Percentiles rank a stretch among this genome's conserved stretches.
These are phyloP conservation scores for Nebria brevicollis DNA, from an alignment of 2,888 invertebrate species.

Conservation along the genomic window DNA sequence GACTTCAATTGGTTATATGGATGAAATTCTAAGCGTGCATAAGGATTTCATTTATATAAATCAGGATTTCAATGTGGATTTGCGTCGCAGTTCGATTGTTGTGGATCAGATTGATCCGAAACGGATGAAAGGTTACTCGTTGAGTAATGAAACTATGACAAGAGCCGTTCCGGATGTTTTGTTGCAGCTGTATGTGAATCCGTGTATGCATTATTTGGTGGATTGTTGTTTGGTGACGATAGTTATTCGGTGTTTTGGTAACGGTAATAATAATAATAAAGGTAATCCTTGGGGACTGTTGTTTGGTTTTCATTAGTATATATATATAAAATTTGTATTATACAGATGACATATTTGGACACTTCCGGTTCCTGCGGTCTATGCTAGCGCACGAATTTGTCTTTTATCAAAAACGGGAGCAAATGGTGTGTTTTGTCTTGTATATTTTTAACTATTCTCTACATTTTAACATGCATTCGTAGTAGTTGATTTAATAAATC, in stretches of 20 bases:
- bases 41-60: slow-evolving; percentile 64
- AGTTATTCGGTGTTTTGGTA: slow-evolving; percentile 57
- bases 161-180: slow-evolving; percentile 76
- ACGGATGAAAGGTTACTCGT: slow-evolving; percentile 72
- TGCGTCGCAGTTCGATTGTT: slow-evolving; percentile 62
- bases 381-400: slow-evolving; percentile 75
- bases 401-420: slow-evolving; percentile 66
- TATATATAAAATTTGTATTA: slow-evolving; percentile 51
- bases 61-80: slow-evolving; percentile 57
- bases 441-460: no score
- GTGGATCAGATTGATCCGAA: slow-evolving; percentile 61
- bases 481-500: no score
- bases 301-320: not conserved
- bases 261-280: not conserved
- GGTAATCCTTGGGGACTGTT: not conserved
- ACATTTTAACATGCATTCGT: no score
- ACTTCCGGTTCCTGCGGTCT: slow-evolving; percentile 65
- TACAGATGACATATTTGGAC: slow-evolving; percentile 65
- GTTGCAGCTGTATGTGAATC: slow-evolving; percentile 81
- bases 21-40: slow-evolving; percentile 71
- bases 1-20: slow-evolving; percentile 61
- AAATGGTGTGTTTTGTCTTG: slow-evolving; percentile 65
- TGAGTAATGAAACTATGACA: slow-evolving; percentile 74
- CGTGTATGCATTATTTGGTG: slow-evolving; percentile 75
- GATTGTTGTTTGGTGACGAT: slow-evolving; percentile 69